A percentile compares a stretch with the other conserved stretches of the same genome.
Conservation (phyloP, 2,113 vertebrate genomes). For the Chaetops frenatus region DNA sequence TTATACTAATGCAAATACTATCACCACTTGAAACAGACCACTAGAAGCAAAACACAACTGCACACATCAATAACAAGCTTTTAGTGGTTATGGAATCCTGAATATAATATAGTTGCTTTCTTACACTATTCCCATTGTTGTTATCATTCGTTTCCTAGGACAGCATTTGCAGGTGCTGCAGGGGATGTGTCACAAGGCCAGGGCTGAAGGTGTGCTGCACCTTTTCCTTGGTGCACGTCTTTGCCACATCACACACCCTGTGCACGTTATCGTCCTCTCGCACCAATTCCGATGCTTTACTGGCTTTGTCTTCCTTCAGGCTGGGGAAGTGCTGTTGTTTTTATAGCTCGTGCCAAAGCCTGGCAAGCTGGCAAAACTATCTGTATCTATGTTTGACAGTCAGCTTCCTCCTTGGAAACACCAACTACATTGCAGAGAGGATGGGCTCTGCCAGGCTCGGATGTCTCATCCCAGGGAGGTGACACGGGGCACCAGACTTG, state of each 20-base stretch:
- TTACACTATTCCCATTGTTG: not conserved
- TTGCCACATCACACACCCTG: not conserved
- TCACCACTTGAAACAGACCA: not conserved
- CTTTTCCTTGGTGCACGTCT: not conserved
- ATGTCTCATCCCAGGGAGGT: not conserved
- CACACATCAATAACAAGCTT: not conserved
- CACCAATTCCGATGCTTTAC: not conserved
- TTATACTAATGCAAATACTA: not conserved
- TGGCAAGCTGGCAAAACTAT: conserved; percentile 22
- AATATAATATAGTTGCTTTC: not conserved
- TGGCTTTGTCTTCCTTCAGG: not conserved
- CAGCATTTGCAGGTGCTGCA: not conserved
- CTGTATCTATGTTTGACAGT: not conserved
- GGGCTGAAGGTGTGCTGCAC: not conserved
- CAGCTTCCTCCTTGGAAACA: conserved; percentile 32
- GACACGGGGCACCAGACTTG: not conserved
- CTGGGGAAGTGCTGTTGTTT: not conserved
- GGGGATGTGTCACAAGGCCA: not conserved
- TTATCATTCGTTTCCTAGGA: not conserved
- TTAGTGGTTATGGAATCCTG: not conserved
- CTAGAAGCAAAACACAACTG: not conserved
- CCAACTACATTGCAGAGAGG: not conserved
- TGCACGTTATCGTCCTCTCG: not conserved
- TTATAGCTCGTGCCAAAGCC: not conserved
- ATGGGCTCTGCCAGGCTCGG: not conserved